Evolutionary conservation across 2,113 vertebrate species (phyloP).

Genomic region (Xiphorhynchus elegans): DNA sequence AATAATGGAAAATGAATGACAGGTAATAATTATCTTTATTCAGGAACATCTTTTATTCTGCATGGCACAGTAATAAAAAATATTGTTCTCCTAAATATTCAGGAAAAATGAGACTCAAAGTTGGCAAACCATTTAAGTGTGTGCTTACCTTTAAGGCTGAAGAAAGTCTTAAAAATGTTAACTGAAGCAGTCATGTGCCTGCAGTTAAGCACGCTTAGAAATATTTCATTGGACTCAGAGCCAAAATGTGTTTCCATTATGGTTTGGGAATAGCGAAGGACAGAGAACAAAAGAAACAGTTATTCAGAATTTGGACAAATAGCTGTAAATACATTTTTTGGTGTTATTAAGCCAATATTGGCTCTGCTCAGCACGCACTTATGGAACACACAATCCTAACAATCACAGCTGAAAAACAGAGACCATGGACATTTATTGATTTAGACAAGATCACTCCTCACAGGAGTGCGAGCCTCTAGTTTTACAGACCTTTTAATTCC

Average conservation of each 20-base stretch:
- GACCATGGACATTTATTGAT: constrained; percentile 41
- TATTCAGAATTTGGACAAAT: constrained; percentile 36
- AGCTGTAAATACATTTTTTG: constrained; percentile 28
- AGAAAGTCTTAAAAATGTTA: constrained; percentile 9
- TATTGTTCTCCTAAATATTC: background rate
- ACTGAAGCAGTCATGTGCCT: background rate
- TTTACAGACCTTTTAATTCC: constrained; percentile 71
- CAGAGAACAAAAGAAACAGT: constrained; percentile 20
- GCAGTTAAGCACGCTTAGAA: constrained; percentile 33
- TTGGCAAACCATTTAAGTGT: background rate
- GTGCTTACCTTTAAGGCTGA: constrained; percentile 16
- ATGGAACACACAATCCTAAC: constrained; percentile 5
- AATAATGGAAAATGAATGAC: background rate
- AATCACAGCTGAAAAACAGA: constrained; percentile 45
- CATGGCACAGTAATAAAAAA: background rate
- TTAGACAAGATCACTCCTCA: constrained; percentile 66
- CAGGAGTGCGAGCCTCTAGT: constrained; percentile 41
- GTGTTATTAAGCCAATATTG: constrained; percentile 5
- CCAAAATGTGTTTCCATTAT: constrained; percentile 37
- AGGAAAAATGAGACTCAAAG: background rate
- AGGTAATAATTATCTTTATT: background rate
- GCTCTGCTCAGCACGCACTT: background rate
- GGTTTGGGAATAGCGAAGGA: background rate
- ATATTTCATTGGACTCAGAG: background rate
- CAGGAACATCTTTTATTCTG: background rate